Conservation (phyloP, 2,797 vertebrate genomes). For the Acanthurus tractus region DNA sequence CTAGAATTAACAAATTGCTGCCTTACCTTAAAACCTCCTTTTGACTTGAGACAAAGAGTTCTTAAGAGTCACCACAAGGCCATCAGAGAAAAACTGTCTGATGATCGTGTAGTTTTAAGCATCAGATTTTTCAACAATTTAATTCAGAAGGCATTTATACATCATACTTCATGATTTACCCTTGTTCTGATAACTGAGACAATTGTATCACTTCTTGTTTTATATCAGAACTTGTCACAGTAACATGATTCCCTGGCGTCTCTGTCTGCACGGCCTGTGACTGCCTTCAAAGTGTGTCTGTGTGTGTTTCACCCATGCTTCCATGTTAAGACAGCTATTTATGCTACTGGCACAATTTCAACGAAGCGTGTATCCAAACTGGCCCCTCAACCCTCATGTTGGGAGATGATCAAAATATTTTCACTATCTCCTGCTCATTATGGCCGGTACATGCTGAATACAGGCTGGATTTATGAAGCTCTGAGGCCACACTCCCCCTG, state of each 20-base stretch:
- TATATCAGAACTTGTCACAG: background rate
- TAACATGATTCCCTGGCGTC: background rate
- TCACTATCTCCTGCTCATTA: conserved; percentile 80
- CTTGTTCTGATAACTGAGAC: no score
- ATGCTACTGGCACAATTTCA: conserved; percentile 54
- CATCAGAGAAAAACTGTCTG: background rate
- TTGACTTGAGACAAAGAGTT: background rate
- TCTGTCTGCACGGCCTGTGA: background rate
- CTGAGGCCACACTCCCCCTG: conserved; percentile 62
- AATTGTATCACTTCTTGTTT: no score
- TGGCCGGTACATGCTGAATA: conserved; percentile 62
- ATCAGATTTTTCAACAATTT: background rate
- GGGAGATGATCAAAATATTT: conserved; percentile 77
- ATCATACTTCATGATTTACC: no score
- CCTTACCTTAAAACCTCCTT: no score
- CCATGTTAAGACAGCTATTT: conserved; percentile 54
- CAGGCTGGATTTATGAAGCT: conserved; percentile 79
- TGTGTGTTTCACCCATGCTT: conserved; percentile 3
- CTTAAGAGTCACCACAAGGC: background rate
- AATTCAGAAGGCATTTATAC: no score
- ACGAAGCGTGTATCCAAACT: conserved; percentile 35
- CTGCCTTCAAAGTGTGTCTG: background rate
- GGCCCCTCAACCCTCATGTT: conserved; percentile 48
- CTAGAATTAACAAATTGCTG: background rate
- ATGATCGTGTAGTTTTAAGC: background rate